These are phyloP conservation scores for Xylophagus ater DNA, from an alignment of 2,888 invertebrate species.

Conservation along the genomic window DNA sequence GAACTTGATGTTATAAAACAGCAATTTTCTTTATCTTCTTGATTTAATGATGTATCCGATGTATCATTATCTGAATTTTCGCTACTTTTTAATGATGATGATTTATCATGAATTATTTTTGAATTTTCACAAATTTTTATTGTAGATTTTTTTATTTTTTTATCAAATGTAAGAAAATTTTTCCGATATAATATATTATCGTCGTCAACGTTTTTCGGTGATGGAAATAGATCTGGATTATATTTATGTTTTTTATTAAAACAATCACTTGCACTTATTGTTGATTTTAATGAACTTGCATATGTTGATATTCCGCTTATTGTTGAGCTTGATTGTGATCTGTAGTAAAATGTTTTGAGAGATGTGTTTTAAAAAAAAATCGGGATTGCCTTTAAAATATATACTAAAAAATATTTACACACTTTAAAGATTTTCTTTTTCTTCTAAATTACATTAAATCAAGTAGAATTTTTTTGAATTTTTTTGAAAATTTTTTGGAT, in stretches of 20 bases:
- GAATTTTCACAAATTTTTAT: conserved; percentile 17
- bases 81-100: not conserved
- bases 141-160: not conserved
- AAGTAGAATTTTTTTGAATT: no score
- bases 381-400: no score
- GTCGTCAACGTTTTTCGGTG: not conserved
- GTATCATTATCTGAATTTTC: not conserved
- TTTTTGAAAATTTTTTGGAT: no score
- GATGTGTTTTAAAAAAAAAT: no score
- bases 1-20: conserved; percentile 7
- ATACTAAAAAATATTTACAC: no score
- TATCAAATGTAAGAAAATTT: no score
- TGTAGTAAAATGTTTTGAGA: no score
- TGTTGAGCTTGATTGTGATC: conserved; percentile 33
- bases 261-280: conserved; percentile 38
- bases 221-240: no score
- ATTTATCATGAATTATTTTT: conserved; percentile 4
- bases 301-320: conserved; percentile 39
- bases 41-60: not conserved
- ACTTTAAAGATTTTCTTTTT: no score
- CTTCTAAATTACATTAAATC: no score
- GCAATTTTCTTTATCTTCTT: conserved; percentile 16
- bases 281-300: conserved; percentile 36
- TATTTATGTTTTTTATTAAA: no score
- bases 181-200: not conserved